These are phyloP conservation scores for Drosophila nasuta DNA, from an alignment of 1,140 invertebrate species.

Conservation along the genomic window DNA sequence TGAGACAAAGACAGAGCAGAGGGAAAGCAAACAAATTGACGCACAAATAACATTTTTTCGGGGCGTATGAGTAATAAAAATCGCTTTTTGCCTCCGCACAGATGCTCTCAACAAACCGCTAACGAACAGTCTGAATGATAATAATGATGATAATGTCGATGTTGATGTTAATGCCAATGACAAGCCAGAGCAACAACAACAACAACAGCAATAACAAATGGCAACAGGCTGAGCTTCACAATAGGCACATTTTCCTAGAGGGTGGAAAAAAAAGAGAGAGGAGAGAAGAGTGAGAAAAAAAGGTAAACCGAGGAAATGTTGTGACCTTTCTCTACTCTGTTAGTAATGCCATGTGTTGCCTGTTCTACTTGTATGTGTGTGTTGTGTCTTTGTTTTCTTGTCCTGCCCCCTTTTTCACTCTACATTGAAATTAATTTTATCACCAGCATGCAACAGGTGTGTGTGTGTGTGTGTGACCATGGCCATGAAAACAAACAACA, in stretches of 20 bases:
- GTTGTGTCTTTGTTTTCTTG: conserved; percentile 3
- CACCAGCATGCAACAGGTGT: conserved; percentile 69
- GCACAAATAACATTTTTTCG: conserved; percentile 14
- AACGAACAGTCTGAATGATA: conserved; percentile 47
- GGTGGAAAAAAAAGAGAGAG: conserved; percentile 3
- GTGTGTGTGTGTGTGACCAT: conserved; percentile 19
- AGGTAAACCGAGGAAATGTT: conserved; percentile 12
- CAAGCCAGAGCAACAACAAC: conserved; percentile 7
- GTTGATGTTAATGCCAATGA: conserved; percentile 24
- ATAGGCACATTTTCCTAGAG: conserved; percentile 1
- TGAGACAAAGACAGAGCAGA: too few relatives aligned
- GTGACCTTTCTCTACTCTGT: conserved; percentile 40
- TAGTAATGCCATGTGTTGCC: conserved; percentile 29
- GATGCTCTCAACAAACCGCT: conserved; percentile 47
- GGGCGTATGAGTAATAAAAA: conserved; percentile 71
- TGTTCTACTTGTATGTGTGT: conserved; percentile 7
- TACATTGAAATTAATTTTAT: conserved; percentile 74
- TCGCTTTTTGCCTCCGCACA: conserved; percentile 33
- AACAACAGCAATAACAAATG: conserved; percentile 4
- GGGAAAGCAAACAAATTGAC: conserved; percentile 9
- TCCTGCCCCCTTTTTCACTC: conserved; percentile 12
- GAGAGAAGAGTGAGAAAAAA: not conserved
- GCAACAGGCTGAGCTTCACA: conserved; percentile 24
- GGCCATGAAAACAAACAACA: conserved; percentile 68
- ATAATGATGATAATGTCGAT: conserved; percentile 51